These are phyloP conservation scores for Gobio gobio DNA, from an alignment of 2,113 vertebrate species.

Conservation along the genomic window DNA sequence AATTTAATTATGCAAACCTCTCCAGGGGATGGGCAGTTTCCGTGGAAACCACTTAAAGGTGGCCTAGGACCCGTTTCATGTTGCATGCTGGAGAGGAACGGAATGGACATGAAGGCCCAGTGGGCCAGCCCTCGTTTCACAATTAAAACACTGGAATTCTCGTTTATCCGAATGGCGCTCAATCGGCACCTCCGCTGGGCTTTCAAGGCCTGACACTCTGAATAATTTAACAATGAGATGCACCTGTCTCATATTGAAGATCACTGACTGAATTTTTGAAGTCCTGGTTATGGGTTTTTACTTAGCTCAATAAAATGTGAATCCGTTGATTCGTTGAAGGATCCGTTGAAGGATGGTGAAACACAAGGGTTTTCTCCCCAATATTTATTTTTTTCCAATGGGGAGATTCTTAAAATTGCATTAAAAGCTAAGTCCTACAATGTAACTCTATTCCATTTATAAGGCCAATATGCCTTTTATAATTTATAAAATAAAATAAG, in stretches of 20 bases:
- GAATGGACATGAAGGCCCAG: constrained; percentile 37
- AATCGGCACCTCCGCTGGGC: constrained; percentile 15
- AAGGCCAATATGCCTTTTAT: no score
- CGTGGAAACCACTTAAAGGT: constrained; percentile 80
- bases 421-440: no score
- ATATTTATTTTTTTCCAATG: background rate
- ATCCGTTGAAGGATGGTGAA: background rate
- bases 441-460: no score
- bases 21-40: constrained; percentile 77
- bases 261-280: constrained; percentile 16
- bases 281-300: background rate
- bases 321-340: background rate
- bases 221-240: constrained; percentile 50
- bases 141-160: constrained; percentile 45
- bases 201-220: constrained; percentile 33
- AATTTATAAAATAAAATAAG: background rate
- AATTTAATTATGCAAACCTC: constrained; percentile 84
- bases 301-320: background rate
- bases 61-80: constrained; percentile 73
- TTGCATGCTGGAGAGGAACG: constrained; percentile 58
- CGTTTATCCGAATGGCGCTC: constrained; percentile 10
- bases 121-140: constrained; percentile 10
- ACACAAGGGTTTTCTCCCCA: background rate
- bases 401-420: no score
- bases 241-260: constrained; percentile 8